These are phyloP conservation scores for Bombus impatiens DNA, from an alignment of 1,140 invertebrate species.

Conservation along the genomic window DNA sequence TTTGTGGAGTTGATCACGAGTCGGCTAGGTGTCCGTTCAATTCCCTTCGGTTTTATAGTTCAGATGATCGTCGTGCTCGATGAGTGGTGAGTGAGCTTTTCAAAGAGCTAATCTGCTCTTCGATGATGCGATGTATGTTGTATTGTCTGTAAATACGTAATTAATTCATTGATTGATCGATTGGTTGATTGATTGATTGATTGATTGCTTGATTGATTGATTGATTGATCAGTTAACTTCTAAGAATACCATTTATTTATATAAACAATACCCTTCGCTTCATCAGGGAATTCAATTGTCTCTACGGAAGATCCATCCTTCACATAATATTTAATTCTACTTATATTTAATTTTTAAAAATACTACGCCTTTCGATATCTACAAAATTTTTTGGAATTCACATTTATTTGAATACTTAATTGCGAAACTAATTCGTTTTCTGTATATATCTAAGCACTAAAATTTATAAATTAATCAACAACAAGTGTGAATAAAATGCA, in stretches of 20 bases:
- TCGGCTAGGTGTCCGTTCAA: constrained; percentile 73
- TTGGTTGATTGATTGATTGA: constrained; percentile 61
- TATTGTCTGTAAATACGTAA: constrained; percentile 82
- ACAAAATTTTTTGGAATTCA: neutral
- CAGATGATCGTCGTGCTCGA: constrained; percentile 53
- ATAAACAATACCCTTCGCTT: constrained; percentile 37
- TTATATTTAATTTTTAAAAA: neutral
- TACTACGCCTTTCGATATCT: neutral
- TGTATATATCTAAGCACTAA: neutral
- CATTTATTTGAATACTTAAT: neutral
- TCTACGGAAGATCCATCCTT: constrained; percentile 46
- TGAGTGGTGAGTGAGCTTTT: constrained; percentile 73
- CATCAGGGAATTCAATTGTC: constrained; percentile 27
- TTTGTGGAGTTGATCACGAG: constrained; percentile 81
- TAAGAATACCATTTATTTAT: constrained; percentile 50
- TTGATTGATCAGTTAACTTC: constrained; percentile 41
- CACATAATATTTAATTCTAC: constrained; percentile 15
- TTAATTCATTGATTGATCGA: constrained; percentile 80
- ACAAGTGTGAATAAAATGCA: neutral
- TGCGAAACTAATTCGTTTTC: neutral
- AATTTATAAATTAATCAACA: neutral
- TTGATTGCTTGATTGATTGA: constrained; percentile 11
- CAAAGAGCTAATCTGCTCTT: constrained; percentile 58
- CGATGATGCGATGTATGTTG: constrained; percentile 75
- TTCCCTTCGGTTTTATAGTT: constrained; percentile 69